Base-by-base conservation (phyloP, 2,888 invertebrate species). In the Iselma pallidipennis region DNA sequence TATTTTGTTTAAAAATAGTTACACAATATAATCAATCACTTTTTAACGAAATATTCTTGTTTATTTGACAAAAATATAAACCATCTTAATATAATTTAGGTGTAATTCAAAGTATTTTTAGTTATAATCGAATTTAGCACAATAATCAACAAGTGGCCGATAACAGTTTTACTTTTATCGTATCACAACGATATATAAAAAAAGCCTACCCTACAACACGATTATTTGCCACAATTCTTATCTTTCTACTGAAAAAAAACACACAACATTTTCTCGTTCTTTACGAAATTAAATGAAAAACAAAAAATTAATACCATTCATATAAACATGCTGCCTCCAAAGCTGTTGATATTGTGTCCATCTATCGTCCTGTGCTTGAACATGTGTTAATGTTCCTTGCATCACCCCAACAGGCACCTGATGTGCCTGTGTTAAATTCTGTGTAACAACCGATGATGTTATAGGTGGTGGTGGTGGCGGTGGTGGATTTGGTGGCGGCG, bases 291-390 rank as follows among this genome's bases (percentile, higher is more conserved):
- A n/a, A n/a, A n/a, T n/a, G n/a, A 48, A 48, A 48, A 48, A 21
- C 25, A 9, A 21, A 14, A 50, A 26, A 37, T 31, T 83, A 86
- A 85, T 88, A 90, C 90, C 90, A 82, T 90, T 90, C 82, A 90
- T 89, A 80, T 90, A 90, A 80, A 90, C 90, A 80, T 91, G 91
- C 81, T 91, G 91, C 74, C 91, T 84, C 91, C 91, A 91, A 70
- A 91, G 86, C 81, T 91, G 91, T 73, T 87, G 87, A 80, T 91
- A 91, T 83, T 91, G 91, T 72, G 86, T 86, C 90, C 90, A 91
- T 64, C 86, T 75, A 59, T 86, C 84, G 73, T 86, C 84, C 76
- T 86, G 86, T 69, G 87, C 84, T 76, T 87, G 87, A 71, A 87
- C 84, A 82, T 87, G 87, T 59, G 87, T 86, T 75, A 87, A 85